A percentile compares a stretch with the other conserved stretches of the same genome.
These are phyloP conservation scores for Spongilla lacustris DNA, from an alignment of 37 sponge, comb jelly and placozoan genomes.

Conservation along the genomic window DNA sequence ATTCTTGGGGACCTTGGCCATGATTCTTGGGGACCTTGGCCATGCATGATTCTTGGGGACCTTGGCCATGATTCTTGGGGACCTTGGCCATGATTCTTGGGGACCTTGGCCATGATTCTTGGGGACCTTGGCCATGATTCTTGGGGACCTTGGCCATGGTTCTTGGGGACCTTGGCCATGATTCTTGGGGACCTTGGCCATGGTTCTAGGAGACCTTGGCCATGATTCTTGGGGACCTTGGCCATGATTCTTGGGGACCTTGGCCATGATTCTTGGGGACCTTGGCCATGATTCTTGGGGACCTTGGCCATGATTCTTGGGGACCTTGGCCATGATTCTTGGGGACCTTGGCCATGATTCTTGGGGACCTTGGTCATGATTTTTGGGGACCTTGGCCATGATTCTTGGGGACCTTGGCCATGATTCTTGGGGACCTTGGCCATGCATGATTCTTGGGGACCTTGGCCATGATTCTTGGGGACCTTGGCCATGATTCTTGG, in stretches of 20 bases:
- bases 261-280: neutral
- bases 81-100: too few relatives aligned
- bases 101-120: too few relatives aligned
- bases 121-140: too few relatives aligned
- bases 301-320: neutral
- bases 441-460: neutral
- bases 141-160: too few relatives aligned
- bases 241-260: neutral
- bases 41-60: neutral
- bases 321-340: too few relatives aligned
- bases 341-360: too few relatives aligned
- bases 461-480: neutral
- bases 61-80: neutral
- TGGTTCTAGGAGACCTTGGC: neutral
- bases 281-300: neutral
- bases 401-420: neutral
- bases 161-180: too few relatives aligned
- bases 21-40: neutral
- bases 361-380: too few relatives aligned
- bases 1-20: neutral
- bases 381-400: too few relatives aligned
- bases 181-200: neutral
- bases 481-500: neutral
- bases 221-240: neutral
- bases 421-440: neutral